Base-by-base conservation (phyloP, 2,113 vertebrate species). In the Gavialis gangeticus region DNA sequence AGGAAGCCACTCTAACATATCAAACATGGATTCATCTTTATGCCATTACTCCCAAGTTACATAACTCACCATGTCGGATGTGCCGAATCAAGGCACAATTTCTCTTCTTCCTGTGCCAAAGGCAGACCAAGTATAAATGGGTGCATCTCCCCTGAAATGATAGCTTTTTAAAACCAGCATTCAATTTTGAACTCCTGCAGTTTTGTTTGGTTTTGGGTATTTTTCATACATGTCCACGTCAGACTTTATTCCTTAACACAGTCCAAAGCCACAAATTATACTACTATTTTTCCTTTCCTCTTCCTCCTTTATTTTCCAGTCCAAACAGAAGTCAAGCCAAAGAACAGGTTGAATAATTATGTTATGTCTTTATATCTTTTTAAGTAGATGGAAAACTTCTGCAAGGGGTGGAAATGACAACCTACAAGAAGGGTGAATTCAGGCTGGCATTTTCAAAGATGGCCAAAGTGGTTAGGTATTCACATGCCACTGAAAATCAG, bases 301-400 rank as follows among this genome's bases (percentile, higher is more conserved):
- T 46, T 46, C 46, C 46, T 46, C 46, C 46, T 46, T 46, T 46
- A 46, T 46, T 46, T 46, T 46, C 46, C 46, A 46, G 46, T 46
- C 79, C 86, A 56, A 37, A 83, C 66, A 28, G 28, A 71, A 34
- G 24, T 55, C 93, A 75, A 76, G 25, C 3, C 91, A 93, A 97
- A 87, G 93, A 93, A 76, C 88, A 95, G 88, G 5, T 69, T 95
- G 1, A 85, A 84, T 79, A 86, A 64, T 93, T 62, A 94, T 97
- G 96, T 97, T 91, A 95, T 95, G 95, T 87, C 88, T 95, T 95
- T 63, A 82, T 79, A 90, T 96, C 94, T 81, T 91, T 95, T 94
- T 97, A 96, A 94, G 90, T 90, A 96, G 93, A 97, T 90, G 93
- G 94, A 97, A 96, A 94, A 87, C 93, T 84, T 94, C 86, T 88